These are phyloP conservation scores for Zosterops hypoxanthus DNA, from an alignment of 2,113 vertebrate genomes.

Conservation along the genomic window DNA sequence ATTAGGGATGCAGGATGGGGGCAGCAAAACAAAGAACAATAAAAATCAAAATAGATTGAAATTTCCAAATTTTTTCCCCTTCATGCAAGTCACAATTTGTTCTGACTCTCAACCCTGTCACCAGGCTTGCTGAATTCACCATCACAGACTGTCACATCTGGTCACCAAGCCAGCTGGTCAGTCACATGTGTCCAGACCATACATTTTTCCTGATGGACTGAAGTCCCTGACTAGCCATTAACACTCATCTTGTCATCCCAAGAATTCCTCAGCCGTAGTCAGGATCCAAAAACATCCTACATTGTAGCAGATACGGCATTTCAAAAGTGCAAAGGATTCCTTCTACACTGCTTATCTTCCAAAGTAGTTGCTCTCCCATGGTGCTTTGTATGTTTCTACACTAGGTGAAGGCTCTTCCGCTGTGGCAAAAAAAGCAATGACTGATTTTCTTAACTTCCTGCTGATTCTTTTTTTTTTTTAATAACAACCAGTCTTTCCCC, in stretches of 20 bases:
- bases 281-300: not conserved
- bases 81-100: not conserved
- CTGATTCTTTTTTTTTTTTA: not conserved
- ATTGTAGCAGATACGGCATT: fast-evolving
- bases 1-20: fast-evolving
- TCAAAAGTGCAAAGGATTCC: not conserved
- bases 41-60: not conserved
- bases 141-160: fast-evolving
- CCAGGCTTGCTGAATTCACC: not conserved
- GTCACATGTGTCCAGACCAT: fast-evolving
- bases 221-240: fast-evolving
- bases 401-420: not conserved
- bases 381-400: not conserved
- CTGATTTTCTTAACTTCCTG: not conserved
- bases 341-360: not conserved
- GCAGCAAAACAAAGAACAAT: not conserved
- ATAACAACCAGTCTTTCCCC: not conserved
- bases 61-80: not conserved
- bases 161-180: not conserved
- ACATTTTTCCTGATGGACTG: fast-evolving
- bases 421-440: not conserved
- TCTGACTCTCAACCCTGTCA: not conserved
- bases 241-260: not conserved
- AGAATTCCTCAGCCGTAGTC: not conserved
- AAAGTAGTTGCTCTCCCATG: not conserved